phyloP scores from a whole-genome alignment of 1,140 invertebrate genomes.

The Trichonephila inaurata region DNA sequence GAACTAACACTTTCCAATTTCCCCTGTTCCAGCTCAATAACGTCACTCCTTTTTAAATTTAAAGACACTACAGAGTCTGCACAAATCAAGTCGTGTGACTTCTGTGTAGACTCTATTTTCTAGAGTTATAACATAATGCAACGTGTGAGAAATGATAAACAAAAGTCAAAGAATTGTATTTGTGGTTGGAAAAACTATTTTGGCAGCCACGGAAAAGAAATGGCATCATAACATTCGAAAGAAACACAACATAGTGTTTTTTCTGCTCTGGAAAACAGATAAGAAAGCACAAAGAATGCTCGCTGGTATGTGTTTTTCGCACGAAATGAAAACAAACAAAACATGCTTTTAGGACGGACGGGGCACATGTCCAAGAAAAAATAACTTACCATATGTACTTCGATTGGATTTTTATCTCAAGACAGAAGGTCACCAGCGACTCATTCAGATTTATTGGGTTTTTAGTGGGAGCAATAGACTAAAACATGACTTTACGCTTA shows the following conservation, averaged over 20 bases:
- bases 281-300: background rate
- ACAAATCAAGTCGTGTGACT: no score
- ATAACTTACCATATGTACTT: background rate
- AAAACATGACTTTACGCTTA: constrained; percentile 35
- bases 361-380: background rate
- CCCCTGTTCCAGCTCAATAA: no score
- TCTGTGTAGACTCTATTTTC: no score
- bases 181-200: background rate
- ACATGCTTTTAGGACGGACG: background rate
- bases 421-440: background rate
- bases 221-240: background rate
- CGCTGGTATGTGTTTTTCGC: background rate
- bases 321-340: background rate
- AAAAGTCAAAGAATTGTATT: background rate
- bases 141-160: background rate
- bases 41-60: no score
- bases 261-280: constrained; percentile 9
- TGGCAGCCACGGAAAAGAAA: background rate
- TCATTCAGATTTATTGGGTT: constrained; percentile 38
- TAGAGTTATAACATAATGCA: background rate
- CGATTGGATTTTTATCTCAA: constrained; percentile 31
- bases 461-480: constrained; percentile 19
- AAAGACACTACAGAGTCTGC: no score
- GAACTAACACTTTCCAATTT: no score
- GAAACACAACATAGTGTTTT: background rate